These are phyloP conservation scores for Oscheius myriophilus DNA, from an alignment of 2,888 invertebrate genomes.

Conservation along the genomic window DNA sequence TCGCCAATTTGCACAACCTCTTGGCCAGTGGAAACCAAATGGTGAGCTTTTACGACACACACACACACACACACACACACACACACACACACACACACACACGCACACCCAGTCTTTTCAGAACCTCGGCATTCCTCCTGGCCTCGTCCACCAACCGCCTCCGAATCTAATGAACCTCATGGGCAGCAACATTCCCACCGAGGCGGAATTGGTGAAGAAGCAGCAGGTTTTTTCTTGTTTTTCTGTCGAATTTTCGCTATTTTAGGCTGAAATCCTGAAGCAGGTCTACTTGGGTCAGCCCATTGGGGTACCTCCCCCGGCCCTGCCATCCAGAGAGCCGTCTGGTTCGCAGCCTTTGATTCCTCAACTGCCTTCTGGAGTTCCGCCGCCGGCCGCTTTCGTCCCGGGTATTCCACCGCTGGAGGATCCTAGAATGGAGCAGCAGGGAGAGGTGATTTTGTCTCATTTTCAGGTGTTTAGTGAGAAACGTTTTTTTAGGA, in stretches of 20 bases:
- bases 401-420: background rate
- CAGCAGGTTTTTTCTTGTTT: too few species aligned
- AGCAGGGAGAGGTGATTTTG: background rate
- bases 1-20: background rate
- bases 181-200: too few species aligned
- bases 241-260: too few species aligned
- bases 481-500: background rate
- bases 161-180: too few species aligned
- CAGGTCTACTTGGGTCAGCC: constrained; percentile 5
- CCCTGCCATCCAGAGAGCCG: background rate
- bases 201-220: too few species aligned
- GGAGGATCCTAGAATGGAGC: background rate
- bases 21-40: background rate
- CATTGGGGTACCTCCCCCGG: constrained; percentile 22
- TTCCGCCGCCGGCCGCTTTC: constrained; percentile 3
- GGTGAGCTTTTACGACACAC: background rate
- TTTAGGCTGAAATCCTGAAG: background rate
- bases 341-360: background rate
- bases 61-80: background rate
- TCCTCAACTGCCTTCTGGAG: background rate
- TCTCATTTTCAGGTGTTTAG: background rate
- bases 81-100: background rate
- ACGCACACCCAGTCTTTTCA: background rate
- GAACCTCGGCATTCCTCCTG: constrained; percentile 1
- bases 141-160: too few species aligned